Evolutionary conservation across 2,888 invertebrate genomes (phyloP).

Genomic region (Pomacea canaliculata): DNA sequence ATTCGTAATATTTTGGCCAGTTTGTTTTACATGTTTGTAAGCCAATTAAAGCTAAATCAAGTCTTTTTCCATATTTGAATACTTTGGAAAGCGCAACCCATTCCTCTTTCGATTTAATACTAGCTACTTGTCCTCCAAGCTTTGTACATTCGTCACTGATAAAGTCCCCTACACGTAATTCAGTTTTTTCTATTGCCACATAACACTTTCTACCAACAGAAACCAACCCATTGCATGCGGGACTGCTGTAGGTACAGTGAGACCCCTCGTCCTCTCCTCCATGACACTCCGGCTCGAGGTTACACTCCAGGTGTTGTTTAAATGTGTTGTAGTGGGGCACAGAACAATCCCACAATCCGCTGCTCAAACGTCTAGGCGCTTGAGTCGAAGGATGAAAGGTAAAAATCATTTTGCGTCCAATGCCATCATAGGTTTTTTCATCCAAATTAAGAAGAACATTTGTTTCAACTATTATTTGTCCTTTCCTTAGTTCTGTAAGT

Average conservation of each 20-base stretch:
- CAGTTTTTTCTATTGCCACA: too few species aligned
- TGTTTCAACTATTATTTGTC: too few species aligned
- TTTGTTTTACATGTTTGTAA: background rate
- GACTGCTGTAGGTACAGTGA: constrained; percentile 16
- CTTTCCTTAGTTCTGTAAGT: too few species aligned
- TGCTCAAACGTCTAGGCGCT: background rate
- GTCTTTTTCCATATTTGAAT: background rate
- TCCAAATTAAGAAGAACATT: too few species aligned
- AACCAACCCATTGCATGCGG: constrained; percentile 1
- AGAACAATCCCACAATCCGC: constrained; percentile 6
- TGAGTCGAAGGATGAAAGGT: background rate
- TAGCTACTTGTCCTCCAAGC: constrained; percentile 9
- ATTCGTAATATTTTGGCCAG: background rate
- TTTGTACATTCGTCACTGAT: background rate
- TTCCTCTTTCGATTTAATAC: constrained; percentile 5
- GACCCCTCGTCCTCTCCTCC: background rate
- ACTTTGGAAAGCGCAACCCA: background rate
- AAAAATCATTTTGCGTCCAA: background rate
- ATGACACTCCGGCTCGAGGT: too few species aligned
- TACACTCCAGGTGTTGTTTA: constrained; percentile 5
- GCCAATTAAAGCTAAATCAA: background rate
- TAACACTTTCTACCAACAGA: background rate
- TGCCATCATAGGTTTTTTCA: background rate
- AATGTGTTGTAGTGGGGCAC: background rate
- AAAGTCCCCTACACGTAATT: background rate